Base-by-base conservation (phyloP, 1,140 invertebrate genomes). In the Formica selysi region DNA sequence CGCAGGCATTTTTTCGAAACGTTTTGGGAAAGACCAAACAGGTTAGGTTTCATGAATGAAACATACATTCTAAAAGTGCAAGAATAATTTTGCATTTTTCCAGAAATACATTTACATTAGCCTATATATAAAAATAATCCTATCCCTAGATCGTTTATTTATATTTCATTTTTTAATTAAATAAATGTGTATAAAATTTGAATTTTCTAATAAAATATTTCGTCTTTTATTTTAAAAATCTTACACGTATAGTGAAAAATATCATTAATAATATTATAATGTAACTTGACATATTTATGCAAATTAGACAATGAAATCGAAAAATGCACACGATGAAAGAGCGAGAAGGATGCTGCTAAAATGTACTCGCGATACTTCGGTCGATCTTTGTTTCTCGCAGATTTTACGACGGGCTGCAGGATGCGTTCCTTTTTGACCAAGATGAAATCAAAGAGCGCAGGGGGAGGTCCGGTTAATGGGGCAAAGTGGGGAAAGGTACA, bases 401-500 rank as follows among this genome's bases (percentile, higher is more conserved):
- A 54, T 61, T 83, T 83, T 74, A 83, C 68, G 68, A 57, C 54
- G 38, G 38, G n/a, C 79, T 22, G 26, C 38, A 36, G 51, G 67
- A 59, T 73, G 71, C 68, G 68, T 83, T 74, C n/a, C 54, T 70
- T 73, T 81, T 61, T n/a, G 54, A 61, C 54, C 79, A 57, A 83
- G 79, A 83, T 74, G 79, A 83, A 83, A 74, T 83, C 79, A 74
- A 83, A 74, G 68, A 83, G 62, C 79, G 54, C 79, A 73, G 67
- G 67, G 51, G 67, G 79, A 74, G 67, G 79, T 74, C 79, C 68
- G 68, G 68, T 83, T 83, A 83, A 83, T 74, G 68, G 79, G 68
- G 79, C 79, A 41, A 83, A 36, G 68, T 29, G 19, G 71, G 16
- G 48, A 73, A 54, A 51, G 70, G 19, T 54, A 54, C 68, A 29